A percentile compares a stretch with the other conserved stretches of the same genome.
Evolutionary conservation across 1,140 invertebrate species (phyloP).

Genomic region (Zaprionus capensis): DNA sequence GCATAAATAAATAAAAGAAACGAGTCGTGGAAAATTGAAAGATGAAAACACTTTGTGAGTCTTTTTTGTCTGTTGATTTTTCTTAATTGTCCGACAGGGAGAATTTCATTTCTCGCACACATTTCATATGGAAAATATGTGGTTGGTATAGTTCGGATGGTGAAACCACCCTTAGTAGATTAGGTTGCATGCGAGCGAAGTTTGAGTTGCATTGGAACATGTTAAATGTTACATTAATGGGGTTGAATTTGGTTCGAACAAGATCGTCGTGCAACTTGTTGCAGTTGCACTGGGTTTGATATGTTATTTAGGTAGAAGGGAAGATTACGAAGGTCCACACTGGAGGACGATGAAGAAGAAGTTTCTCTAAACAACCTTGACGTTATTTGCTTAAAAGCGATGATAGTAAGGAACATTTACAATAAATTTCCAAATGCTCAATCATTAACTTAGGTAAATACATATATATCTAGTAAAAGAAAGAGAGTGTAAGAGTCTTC

Average conservation of each 20-base stretch:
- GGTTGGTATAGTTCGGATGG: constrained; percentile 33
- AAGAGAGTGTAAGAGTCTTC: too few species aligned
- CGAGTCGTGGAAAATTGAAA: constrained; percentile 13
- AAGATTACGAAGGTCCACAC: too few species aligned
- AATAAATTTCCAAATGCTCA: too few species aligned
- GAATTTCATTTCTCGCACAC: constrained; percentile 48
- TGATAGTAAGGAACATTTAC: too few species aligned
- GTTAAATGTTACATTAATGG: constrained; percentile 13
- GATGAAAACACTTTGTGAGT: constrained; percentile 44
- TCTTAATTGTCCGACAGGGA: constrained; percentile 54
- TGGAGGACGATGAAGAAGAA: too few species aligned
- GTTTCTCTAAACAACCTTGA: too few species aligned
- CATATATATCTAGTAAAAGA: too few species aligned
- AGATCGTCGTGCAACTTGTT: constrained; percentile 16
- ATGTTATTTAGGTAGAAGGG: too few species aligned
- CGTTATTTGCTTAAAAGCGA: too few species aligned
- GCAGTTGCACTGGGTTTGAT: constrained; percentile 1
- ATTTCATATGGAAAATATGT: constrained; percentile 41
- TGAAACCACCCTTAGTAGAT: constrained; percentile 50
- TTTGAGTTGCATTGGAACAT: constrained; percentile 21
- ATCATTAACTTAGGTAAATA: too few species aligned
- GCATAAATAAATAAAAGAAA: constrained; percentile 73
- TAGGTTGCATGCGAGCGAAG: background rate
- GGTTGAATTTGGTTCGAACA: background rate
- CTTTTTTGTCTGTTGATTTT: constrained; percentile 49